Conservation (phyloP, 2,113 vertebrate species). For the human region DNA sequence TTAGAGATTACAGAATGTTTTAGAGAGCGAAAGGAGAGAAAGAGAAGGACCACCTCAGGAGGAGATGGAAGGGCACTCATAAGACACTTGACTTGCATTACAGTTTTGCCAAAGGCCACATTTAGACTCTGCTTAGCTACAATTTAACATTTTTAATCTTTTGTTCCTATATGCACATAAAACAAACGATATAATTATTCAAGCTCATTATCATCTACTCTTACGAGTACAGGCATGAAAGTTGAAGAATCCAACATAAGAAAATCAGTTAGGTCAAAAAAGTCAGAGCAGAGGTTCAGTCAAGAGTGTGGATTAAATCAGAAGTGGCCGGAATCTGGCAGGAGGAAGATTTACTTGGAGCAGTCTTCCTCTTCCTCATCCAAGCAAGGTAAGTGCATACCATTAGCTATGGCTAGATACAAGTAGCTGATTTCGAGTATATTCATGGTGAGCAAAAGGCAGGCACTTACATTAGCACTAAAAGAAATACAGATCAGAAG, state of each 20-base stretch:
- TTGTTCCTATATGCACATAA: background rate
- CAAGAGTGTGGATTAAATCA: background rate
- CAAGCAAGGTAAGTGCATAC: background rate
- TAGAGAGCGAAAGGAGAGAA: background rate
- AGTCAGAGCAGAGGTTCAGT: background rate
- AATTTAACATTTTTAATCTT: constrained; percentile 19
- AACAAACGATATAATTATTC: background rate
- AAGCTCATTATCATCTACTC: background rate
- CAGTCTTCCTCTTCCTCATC: background rate
- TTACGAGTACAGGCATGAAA: background rate
- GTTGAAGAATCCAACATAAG: background rate
- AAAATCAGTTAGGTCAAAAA: background rate
- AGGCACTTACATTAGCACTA: background rate
- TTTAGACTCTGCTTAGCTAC: background rate
- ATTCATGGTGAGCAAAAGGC: background rate
- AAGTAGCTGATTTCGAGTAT: background rate
- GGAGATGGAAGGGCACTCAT: background rate
- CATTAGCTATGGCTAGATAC: background rate
- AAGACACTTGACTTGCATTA: background rate
- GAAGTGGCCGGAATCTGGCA: background rate
- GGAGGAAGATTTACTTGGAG: background rate
- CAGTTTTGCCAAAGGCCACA: constrained; percentile 19
- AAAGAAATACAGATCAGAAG: background rate
- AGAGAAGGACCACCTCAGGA: background rate
- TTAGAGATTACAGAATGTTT: background rate